phyloP scores from a whole-genome alignment of 2,888 invertebrate species.

The Amorpha juglandis region DNA sequence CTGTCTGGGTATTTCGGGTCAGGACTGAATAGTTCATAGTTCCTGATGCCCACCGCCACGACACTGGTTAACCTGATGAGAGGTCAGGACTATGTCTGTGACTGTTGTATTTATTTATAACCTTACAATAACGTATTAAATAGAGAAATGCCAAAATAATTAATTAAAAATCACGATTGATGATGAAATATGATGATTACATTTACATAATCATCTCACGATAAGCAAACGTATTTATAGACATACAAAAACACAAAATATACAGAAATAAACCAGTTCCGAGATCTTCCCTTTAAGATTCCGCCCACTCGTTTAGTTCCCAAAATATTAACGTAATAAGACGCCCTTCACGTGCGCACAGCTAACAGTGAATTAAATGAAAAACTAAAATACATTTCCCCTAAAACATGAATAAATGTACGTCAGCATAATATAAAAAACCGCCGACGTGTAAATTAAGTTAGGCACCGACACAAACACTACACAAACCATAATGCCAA shows the following conservation, averaged over 20 bases:
- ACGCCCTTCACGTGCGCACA: background rate
- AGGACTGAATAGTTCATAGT: too few relatives aligned
- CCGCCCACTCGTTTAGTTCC: constrained; percentile 17
- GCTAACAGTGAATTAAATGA: background rate
- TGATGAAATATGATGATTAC: background rate
- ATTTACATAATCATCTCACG: background rate
- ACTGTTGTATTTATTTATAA: too few relatives aligned
- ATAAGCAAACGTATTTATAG: background rate
- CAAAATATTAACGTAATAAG: constrained; percentile 1
- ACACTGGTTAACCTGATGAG: too few relatives aligned
- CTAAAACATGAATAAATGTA: background rate
- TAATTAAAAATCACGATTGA: background rate
- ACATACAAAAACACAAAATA: background rate
- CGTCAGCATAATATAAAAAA: background rate
- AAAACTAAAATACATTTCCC: background rate
- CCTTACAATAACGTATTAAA: too few relatives aligned
- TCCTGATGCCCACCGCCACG: too few relatives aligned
- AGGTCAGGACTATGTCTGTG: too few relatives aligned
- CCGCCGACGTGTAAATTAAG: background rate
- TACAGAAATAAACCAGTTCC: constrained; percentile 19
- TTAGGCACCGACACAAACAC: background rate
- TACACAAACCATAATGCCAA: background rate
- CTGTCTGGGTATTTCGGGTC: too few relatives aligned
- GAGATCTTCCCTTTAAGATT: constrained; percentile 6
- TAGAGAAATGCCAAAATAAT: background rate